Conservation (phyloP, 1,140 invertebrate species). For the Lordiphosa collinella region DNA sequence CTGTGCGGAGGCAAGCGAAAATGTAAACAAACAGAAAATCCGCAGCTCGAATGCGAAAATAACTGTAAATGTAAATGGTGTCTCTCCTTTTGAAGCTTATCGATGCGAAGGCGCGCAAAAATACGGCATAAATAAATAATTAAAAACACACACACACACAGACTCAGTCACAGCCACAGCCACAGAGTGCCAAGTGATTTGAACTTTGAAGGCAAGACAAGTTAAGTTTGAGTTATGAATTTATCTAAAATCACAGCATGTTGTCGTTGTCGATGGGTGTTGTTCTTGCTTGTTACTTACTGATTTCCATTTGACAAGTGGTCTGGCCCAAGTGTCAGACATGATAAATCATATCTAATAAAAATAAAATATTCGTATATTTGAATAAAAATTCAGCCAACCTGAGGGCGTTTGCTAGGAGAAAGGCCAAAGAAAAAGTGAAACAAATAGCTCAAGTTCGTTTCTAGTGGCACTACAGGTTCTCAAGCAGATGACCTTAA, state of each 20-base stretch:
- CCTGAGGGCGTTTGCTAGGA: conserved; percentile 6
- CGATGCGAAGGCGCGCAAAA: conserved; percentile 69
- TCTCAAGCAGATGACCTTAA: conserved; percentile 44
- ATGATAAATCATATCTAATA: conserved; percentile 66
- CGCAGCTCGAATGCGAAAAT: conserved; percentile 16
- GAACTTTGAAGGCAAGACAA: conserved; percentile 79
- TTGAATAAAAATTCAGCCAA: not conserved
- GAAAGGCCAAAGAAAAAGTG: conserved; percentile 28
- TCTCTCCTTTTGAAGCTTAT: conserved; percentile 70
- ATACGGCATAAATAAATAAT: conserved; percentile 76
- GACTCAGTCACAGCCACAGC: conserved; percentile 12
- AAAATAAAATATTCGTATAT: conserved; percentile 16
- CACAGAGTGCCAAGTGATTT: conserved; percentile 60
- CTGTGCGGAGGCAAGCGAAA: conserved; percentile 15
- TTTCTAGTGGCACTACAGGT: no score
- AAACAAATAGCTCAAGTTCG: conserved; percentile 40
- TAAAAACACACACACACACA: conserved; percentile 37
- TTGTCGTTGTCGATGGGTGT: conserved; percentile 44
- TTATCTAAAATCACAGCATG: conserved; percentile 76
- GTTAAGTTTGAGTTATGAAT: conserved; percentile 71
- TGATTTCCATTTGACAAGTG: conserved; percentile 69
- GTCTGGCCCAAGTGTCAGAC: conserved; percentile 76
- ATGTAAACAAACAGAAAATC: conserved; percentile 20
- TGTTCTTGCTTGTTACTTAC: conserved; percentile 9
- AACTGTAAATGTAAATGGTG: conserved; percentile 72